Evolutionary conservation across 2,888 invertebrate genomes (phyloP).

Genomic region (Unio pictorum): DNA sequence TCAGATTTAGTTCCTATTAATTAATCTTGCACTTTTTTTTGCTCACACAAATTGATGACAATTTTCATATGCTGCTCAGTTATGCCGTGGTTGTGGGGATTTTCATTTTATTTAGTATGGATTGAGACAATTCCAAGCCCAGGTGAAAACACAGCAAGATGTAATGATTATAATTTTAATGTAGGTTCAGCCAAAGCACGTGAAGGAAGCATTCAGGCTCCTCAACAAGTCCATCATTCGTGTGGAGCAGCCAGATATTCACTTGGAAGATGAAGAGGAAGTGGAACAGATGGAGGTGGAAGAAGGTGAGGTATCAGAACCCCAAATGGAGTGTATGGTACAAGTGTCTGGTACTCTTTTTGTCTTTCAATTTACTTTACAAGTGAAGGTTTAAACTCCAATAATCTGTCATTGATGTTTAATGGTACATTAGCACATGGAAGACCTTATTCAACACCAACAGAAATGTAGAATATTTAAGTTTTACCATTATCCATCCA

Average conservation of each 20-base stretch:
- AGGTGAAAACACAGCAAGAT: too few species aligned
- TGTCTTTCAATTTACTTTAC: too few species aligned
- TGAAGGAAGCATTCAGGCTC: slow-evolving; percentile 90
- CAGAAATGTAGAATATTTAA: slow-evolving; percentile 3
- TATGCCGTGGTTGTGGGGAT: too few species aligned
- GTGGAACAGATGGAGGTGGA: slow-evolving; percentile 54
- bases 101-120: too few species aligned
- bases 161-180: slow-evolving; percentile 3
- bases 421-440: neutral
- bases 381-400: too few species aligned
- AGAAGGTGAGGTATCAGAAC: slow-evolving; percentile 36
- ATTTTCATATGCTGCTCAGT: too few species aligned
- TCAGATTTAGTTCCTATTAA: neutral
- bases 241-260: slow-evolving; percentile 97
- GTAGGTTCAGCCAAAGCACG: slow-evolving; percentile 85
- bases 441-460: slow-evolving; percentile 16
- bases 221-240: slow-evolving; percentile 97
- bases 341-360: neutral
- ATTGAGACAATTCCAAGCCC: too few species aligned
- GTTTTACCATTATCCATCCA: too few species aligned
- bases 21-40: neutral
- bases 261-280: slow-evolving; percentile 83
- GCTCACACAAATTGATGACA: neutral
- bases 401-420: too few species aligned
- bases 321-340: neutral